Conservation (phyloP, 2,888 invertebrate species). For the Rhamphomyia laevipes region DNA sequence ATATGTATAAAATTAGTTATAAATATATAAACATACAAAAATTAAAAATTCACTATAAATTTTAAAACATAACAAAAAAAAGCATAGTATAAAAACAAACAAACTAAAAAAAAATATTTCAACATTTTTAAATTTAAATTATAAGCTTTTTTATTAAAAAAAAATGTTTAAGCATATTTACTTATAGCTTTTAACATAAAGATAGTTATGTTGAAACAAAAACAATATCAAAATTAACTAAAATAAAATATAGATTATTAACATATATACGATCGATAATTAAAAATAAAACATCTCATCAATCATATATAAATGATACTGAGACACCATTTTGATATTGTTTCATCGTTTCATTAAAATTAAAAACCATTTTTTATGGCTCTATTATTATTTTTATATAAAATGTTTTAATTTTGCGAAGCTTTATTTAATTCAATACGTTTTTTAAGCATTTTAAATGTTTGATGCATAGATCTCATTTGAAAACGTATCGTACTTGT, state of each 20-base stretch:
- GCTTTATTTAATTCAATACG: slow-evolving; percentile 45
- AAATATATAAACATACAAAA: neutral
- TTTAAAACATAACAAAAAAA: neutral
- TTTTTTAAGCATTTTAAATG: slow-evolving; percentile 59
- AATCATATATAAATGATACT: neutral
- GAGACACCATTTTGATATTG: neutral
- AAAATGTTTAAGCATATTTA: no score
- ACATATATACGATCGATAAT: no score
- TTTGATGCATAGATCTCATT: slow-evolving; percentile 52
- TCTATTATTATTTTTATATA: neutral
- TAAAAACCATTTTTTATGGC: neutral
- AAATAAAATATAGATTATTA: no score
- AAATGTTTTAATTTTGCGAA: slow-evolving; percentile 21
- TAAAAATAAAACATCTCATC: no score
- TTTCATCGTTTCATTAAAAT: neutral
- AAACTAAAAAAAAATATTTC: no score
- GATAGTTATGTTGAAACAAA: no score
- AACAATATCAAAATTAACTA: no score
- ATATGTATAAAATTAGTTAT: no score
- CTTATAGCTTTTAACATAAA: no score
- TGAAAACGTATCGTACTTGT: slow-evolving; percentile 62
- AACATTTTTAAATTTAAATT: no score
- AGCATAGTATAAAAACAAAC: no score
- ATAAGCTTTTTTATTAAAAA: no score
- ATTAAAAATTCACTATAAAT: neutral